These are phyloP conservation scores for Alexandromys fortis DNA, from an alignment of 2,113 vertebrate species.

Conservation along the genomic window DNA sequence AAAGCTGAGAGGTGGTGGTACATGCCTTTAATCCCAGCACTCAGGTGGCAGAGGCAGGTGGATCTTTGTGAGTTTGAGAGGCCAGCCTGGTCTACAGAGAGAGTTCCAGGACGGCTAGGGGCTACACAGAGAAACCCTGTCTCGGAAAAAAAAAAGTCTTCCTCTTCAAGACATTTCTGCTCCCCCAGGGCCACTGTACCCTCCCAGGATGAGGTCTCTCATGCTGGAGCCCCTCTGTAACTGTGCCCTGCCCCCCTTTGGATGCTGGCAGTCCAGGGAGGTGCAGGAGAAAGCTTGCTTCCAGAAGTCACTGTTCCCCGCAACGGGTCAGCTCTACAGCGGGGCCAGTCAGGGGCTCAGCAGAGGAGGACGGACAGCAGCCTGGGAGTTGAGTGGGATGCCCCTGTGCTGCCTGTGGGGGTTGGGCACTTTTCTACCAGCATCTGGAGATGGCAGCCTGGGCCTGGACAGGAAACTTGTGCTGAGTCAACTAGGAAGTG, in stretches of 20 bases:
- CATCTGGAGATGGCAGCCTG: not conserved
- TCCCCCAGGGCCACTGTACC: not conserved
- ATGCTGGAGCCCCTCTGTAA: not conserved
- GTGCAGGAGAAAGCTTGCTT: not conserved
- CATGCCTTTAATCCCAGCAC: too few relatives aligned
- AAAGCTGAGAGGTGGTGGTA: too few relatives aligned
- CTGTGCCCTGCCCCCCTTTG: not conserved
- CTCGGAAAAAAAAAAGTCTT: not conserved
- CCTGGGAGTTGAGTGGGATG: not conserved
- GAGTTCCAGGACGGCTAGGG: too few relatives aligned
- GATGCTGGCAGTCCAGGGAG: not conserved
- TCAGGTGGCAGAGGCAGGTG: too few relatives aligned
- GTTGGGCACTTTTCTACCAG: not conserved
- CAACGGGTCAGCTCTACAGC: fast-evolving
- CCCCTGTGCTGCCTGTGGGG: not conserved
- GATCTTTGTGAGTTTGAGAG: too few relatives aligned
- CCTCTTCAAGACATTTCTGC: not conserved
- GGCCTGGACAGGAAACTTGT: not conserved
- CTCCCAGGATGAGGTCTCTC: not conserved
- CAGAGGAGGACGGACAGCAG: not conserved
- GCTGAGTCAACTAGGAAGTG: not conserved
- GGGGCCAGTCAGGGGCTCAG: not conserved
- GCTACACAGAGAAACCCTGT: too few relatives aligned
- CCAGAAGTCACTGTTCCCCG: not conserved
- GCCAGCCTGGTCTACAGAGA: too few relatives aligned